Evolutionary conservation across 2,797 vertebrate species (phyloP), one percentile per base, ranked within the genome.

Genomic region (Buphagus erythrorhynchus): DNA sequence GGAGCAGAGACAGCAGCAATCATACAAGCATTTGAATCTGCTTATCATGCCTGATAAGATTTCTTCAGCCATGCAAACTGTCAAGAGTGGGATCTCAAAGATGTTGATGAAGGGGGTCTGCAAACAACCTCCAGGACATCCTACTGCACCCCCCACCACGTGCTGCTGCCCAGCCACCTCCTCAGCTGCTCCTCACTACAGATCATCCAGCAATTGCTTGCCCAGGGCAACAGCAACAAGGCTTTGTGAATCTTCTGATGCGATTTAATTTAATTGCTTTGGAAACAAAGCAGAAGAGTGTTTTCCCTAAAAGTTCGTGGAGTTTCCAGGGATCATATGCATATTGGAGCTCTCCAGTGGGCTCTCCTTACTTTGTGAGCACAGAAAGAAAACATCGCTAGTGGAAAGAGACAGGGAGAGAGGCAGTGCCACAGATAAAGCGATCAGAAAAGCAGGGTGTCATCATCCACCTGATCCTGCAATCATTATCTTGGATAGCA

Each of bases 361-460:
- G 33, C 14, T 67, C 38, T 82, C 16, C 40, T 62, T 57, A 52
- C 13, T 79, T 71, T 3, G 5, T 18, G 33, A 86, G 66, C 55
- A 46, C 26, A 59, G 58, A 75, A 91, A 26, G 10, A 75, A 57
- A 84, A 59, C 19, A 40, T 28, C 0, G 0, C 61, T 31, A 58
- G 51, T 66, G 63, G 68, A 93, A 94, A 75, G 45, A 94, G 42
- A 25, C 29, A 58, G 0, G 21, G 35, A 75, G 67, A 69, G 67
- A 54, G 24, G 11, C 33, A 76, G 48, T 35, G 40, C 33, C 65
- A 93, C 68, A 90, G 88, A 95, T 51, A 55, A 79, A 1, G 16
- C 1, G 36, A 81, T 84, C 90, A 91, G 61, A 61, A 94, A 95
- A 93, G 57, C 73, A 93, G 43, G 69, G 51, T 91, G 86, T 86